Evolutionary conservation across 2,888 invertebrate genomes (phyloP), one percentile per base, ranked within the genome.

Genomic region (Cabera pusaria): DNA sequence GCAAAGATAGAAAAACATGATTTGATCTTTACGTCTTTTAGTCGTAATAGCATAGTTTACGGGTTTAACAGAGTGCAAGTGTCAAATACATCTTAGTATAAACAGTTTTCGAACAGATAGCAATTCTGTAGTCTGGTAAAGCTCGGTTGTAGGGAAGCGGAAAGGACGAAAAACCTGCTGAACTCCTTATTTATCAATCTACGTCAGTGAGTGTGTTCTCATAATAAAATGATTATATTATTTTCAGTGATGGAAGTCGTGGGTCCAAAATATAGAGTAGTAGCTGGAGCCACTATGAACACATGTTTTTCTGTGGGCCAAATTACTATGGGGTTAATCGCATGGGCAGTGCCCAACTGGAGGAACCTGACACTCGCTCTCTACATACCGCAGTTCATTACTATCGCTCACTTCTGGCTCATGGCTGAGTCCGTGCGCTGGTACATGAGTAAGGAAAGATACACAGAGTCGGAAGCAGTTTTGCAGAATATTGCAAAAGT

Each of bases 361-460:
- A 90, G 92, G 53, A 65, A 80, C 9, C 76, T 93, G 5, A 90
- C 94, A 4, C 85, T 93, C 9, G 83, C 92, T 0, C 79, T 94
- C 6, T 96, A 95, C 63, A 73, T 90, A 0, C 96, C 95, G 0
- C 91, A 93, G 9, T 69, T 94, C 2, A 60, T 94, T 0, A 90
- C 93, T 17, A 62, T 96, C 5, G 69, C 90, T 2, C 93, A 93
- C 59, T 91, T 92, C 50, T 93, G 93, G 92, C 59, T 93, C 5
- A 77, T 93, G 44, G 91, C 93, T 0, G 94, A 95, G 73, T 94
- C 94, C 5, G 90, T 94, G 1, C 90, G 95, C 44, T 96, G 96
- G 96, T 90, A 95, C 29, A 78, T 95, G 52, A 92, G 93, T 34
- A 93, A 93, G 60, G 92, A 92, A 0, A 89, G 92, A 37, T 90